Base-by-base conservation (phyloP, 2,113 vertebrate species). In the Hippocampus comes region DNA sequence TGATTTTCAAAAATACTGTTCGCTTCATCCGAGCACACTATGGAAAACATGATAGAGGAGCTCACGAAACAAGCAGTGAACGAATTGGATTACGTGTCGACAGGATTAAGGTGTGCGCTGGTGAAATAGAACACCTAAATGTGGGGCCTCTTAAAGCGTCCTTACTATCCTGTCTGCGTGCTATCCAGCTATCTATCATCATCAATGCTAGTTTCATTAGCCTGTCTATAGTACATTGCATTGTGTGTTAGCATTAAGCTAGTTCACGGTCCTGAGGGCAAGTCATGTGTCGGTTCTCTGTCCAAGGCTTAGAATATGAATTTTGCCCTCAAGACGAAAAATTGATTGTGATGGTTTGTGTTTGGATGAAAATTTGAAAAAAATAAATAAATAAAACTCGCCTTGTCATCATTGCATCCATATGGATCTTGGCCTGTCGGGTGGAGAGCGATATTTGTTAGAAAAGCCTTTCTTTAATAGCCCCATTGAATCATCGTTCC, bases 381-480 rank as follows among this genome's bases (percentile, higher is more conserved):
- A 15, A 1, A 17, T 43, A 49, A n/a, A n/a, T n/a, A 74, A 72
- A 74, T n/a, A 25, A 14, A 73, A 86, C 86, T 88, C 88, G 77
- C 92, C 91, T 88, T 90, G 60, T 90, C 90, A 75, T 82, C 86
- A 49, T 85, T 79, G 72, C 80, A 73, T 79, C 78, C 85, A 77
- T 80, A 87, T 38, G 71, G 84, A 79, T 67, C 75, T 55, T 87
- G 87, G 56, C 82, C 90, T 92, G 89, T 68, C 49, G 78, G n/a
- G 67, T 53, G 56, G 51, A 77, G 57, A 74, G 76, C 85, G 72
- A 86, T 78, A 85, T 61, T 30, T 55, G 21, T 56, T 56, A 23
- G 21, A 53, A 53, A 46, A 12, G 3, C 34, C 5, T 38, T 6
- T 38, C 34, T 38, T 38, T 38, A 38, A 38, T 38, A 38, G 34